These are phyloP conservation scores for Tiphia femorata DNA, from an alignment of 2,888 invertebrate genomes.

Conservation along the genomic window DNA sequence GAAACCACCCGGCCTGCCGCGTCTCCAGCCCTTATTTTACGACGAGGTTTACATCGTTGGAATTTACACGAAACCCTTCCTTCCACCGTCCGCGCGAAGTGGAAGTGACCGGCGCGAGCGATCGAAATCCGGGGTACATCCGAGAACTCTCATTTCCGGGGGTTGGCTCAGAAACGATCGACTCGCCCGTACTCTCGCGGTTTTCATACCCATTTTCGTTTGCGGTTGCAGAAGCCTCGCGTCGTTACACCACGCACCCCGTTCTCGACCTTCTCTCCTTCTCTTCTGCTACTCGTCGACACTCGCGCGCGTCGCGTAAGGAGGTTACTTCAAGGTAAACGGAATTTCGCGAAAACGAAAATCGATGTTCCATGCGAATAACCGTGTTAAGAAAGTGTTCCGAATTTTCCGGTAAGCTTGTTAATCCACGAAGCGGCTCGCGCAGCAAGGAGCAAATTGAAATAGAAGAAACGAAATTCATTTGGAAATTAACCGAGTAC, in stretches of 20 bases:
- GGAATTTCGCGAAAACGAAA: background rate
- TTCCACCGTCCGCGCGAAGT: background rate
- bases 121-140: slow-evolving; percentile 11
- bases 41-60: background rate
- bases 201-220: slow-evolving; percentile 14
- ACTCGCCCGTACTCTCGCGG: slow-evolving; percentile 8
- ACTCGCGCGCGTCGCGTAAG: background rate
- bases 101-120: background rate
- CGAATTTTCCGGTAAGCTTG: too few relatives aligned
- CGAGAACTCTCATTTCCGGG: slow-evolving; percentile 12
- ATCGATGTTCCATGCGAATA: background rate
- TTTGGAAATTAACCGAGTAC: too few relatives aligned
- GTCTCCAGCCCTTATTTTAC: background rate
- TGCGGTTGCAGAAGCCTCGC: background rate
- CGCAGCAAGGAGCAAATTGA: too few relatives aligned
- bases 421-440: too few relatives aligned
- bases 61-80: background rate
- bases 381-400: too few relatives aligned
- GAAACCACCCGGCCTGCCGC: too few relatives aligned
- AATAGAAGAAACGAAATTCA: too few relatives aligned
- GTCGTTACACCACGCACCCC: too few relatives aligned
- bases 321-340: background rate
- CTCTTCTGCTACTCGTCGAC: background rate
- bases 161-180: slow-evolving; percentile 10
- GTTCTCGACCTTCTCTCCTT: background rate